Evolutionary conservation across 2,113 vertebrate species (phyloP), one percentile per base, ranked within the genome.

Genomic region (Cathartes aura): DNA sequence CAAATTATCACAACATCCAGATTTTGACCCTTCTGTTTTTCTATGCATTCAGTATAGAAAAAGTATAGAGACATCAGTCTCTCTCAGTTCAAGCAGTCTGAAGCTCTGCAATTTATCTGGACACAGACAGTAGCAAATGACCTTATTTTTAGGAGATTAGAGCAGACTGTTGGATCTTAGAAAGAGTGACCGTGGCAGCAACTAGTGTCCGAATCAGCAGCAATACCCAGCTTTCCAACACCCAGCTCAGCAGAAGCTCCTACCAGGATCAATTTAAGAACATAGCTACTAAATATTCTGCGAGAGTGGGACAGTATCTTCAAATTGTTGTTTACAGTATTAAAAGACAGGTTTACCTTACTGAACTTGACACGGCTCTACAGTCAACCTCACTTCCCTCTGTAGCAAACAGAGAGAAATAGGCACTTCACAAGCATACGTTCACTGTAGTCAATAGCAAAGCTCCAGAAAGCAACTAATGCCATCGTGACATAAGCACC

Each of bases 371-470:
- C 34, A 12, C 1, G 14, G 21, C 72, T 81, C 30, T 64, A 11
- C 0, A 76, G 59, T 26, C 20, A 91, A 12, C 19, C 12, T 84
- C 58, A 18, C 45, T 43, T 32, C 18, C 62, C n/a, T 26, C 34
- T 43, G 11, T 13, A 81, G 75, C 18, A 11, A 58, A 58, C 8
- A 60, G 17, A 38, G 1, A 59, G 21, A 53, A 80, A 45, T 0
- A 36, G 58, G 45, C 30, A 43, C 53, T 64, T 78, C 23, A 47
- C 30, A 48, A 76, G 53, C 34, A 76, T 5, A 29, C 8, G 60
- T 7, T 12, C n/a, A 21, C 15, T 13, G 18, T 0, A 40, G 50
- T 29, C 53, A 52, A 24, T 0, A 36, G 17, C 21, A 71, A 63
- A 55, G 30, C 60, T 47, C 43, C 15, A 79, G 32, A 42, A 47